Evolutionary conservation across 1,140 invertebrate genomes (phyloP).

Genomic region (Bombus turneri): DNA sequence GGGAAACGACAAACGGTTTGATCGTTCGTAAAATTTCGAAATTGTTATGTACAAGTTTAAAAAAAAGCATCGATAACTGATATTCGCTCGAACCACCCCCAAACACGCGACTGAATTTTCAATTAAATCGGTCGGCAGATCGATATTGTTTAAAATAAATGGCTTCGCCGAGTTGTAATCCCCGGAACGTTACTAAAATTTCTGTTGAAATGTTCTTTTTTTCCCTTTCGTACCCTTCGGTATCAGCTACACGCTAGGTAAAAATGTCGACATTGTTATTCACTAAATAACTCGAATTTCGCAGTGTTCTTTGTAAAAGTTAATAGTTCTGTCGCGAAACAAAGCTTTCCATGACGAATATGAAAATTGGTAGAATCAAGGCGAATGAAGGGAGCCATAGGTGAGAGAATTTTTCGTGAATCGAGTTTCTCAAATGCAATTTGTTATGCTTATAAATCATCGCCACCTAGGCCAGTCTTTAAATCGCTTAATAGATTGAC

Average conservation of each 20-base stretch:
- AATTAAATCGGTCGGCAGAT: background rate
- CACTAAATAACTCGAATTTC: background rate
- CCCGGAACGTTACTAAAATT: background rate
- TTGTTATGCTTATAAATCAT: too few relatives aligned
- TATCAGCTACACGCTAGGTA: background rate
- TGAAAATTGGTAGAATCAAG: background rate
- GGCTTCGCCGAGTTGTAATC: background rate
- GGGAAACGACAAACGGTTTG: too few relatives aligned
- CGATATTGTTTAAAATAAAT: background rate
- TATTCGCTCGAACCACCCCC: background rate
- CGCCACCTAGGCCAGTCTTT: too few relatives aligned
- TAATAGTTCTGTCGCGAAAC: background rate
- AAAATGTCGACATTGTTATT: background rate
- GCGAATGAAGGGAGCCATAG: background rate
- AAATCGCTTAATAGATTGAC: too few relatives aligned
- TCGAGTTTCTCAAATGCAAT: too few relatives aligned
- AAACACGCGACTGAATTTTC: background rate
- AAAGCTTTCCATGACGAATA: background rate
- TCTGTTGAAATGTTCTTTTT: background rate
- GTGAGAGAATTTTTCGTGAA: background rate
- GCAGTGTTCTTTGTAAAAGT: background rate
- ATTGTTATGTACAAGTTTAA: background rate
- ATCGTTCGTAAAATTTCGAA: background rate
- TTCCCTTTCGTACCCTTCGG: background rate
- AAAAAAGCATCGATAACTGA: background rate